phyloP scores from a whole-genome alignment of 2,797 vertebrate species.

The Aphelocoma californica region DNA sequence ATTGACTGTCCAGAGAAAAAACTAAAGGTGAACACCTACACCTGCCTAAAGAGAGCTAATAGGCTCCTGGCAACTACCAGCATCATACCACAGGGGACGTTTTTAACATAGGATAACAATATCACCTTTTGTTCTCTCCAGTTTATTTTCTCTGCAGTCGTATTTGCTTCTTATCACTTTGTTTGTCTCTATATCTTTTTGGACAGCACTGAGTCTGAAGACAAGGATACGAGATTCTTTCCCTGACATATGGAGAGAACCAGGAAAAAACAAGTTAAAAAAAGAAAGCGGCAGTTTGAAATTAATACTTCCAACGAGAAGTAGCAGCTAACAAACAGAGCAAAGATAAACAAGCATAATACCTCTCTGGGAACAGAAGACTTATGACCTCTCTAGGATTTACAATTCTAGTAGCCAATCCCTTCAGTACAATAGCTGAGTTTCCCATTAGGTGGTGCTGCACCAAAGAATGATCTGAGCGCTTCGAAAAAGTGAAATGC shows the following conservation, averaged over 20 bases:
- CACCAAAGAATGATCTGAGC: neutral
- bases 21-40: neutral
- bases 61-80: neutral
- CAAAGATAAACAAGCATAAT: neutral
- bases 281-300: neutral
- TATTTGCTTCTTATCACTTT: constrained; percentile 84
- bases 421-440: neutral
- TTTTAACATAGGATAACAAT: neutral
- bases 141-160: constrained; percentile 94
- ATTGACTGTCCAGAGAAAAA: neutral
- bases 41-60: neutral
- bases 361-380: neutral
- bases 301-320: neutral
- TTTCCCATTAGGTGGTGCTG: neutral
- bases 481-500: neutral
- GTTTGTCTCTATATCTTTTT: constrained; percentile 83
- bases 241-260: constrained; percentile 73
- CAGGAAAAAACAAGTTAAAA: neutral
- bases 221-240: constrained; percentile 95
- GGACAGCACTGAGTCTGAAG: constrained; percentile 86
- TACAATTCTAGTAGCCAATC: neutral
- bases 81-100: neutral
- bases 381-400: neutral
- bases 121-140: constrained; percentile 97
- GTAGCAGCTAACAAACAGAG: neutral